phyloP scores from a whole-genome alignment of 2,797 vertebrate species.

The Pseudomugil gertrudae region DNA sequence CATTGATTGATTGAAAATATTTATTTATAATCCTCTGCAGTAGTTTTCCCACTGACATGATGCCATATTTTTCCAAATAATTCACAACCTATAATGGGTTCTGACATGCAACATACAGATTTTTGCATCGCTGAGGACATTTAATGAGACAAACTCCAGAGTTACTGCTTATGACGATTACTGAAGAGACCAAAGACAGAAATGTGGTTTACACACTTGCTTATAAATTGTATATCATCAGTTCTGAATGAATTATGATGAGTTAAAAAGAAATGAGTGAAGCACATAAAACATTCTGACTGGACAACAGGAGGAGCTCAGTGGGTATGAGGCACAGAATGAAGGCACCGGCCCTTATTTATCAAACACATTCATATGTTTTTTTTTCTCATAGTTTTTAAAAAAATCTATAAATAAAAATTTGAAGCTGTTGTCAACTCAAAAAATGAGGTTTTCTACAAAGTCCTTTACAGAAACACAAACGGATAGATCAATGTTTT shows the following conservation, averaged over 20 bases:
- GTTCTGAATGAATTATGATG: conserved; percentile 35
- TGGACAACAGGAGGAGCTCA: conserved; percentile 24
- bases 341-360: conserved; percentile 72
- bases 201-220: conserved; percentile 56
- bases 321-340: conserved; percentile 69
- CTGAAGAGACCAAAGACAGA: conserved; percentile 53
- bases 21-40: conserved; percentile 67
- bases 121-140: conserved; percentile 75
- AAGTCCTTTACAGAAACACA: not conserved
- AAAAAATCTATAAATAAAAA: not conserved
- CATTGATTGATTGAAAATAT: conserved; percentile 53
- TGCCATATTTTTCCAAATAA: conserved; percentile 50
- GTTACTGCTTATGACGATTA: conserved; percentile 58
- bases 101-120: conserved; percentile 80
- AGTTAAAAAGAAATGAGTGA: conserved; percentile 15
- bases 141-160: conserved; percentile 71
- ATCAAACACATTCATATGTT: conserved; percentile 39
- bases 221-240: conserved; percentile 56
- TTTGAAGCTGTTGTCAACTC: not conserved
- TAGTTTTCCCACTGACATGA: conserved; percentile 71
- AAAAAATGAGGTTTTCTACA: not conserved
- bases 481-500: not conserved
- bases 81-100: conserved; percentile 62
- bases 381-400: not conserved
- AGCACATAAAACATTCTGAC: conserved; percentile 40